These are phyloP conservation scores for Gymnogyps californianus DNA, from an alignment of 2,113 vertebrate species.

Conservation along the genomic window DNA sequence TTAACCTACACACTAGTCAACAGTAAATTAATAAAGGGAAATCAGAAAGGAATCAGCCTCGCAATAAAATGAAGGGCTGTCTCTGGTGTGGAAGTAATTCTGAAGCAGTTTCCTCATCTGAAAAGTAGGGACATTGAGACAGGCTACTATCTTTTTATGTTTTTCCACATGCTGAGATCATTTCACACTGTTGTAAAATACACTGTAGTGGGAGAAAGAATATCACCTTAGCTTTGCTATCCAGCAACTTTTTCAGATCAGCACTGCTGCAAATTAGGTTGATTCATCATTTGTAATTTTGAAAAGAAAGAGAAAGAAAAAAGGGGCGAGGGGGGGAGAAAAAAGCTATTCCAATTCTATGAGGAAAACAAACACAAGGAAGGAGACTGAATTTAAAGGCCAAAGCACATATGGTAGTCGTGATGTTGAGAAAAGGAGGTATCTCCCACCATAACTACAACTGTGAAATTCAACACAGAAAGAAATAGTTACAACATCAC, in stretches of 20 bases:
- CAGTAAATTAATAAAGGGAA: neutral
- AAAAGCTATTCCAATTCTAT: neutral
- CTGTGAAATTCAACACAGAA: neutral
- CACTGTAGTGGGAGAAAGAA: neutral
- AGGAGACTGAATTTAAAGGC: neutral
- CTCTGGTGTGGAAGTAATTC: neutral
- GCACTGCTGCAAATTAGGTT: neutral
- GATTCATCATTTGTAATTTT: neutral
- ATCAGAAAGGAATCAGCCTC: neutral
- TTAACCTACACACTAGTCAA: neutral
- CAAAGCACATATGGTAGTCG: neutral
- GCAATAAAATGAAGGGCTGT: neutral
- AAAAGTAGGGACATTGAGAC: neutral
- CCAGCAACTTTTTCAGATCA: neutral
- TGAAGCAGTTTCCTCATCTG: neutral
- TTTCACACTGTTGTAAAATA: neutral
- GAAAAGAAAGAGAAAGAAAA: neutral
- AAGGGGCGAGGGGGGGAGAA: too few species aligned
- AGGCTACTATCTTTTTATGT: neutral
- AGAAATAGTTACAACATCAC: neutral
- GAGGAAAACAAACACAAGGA: neutral
- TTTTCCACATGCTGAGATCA: neutral
- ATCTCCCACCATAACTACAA: neutral
- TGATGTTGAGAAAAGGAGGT: neutral
- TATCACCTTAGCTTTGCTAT: neutral